A percentile compares a stretch with the other conserved stretches of the same genome.
Conservation (phyloP, 2,113 vertebrate species). For the Prionailurus bengalensis region DNA sequence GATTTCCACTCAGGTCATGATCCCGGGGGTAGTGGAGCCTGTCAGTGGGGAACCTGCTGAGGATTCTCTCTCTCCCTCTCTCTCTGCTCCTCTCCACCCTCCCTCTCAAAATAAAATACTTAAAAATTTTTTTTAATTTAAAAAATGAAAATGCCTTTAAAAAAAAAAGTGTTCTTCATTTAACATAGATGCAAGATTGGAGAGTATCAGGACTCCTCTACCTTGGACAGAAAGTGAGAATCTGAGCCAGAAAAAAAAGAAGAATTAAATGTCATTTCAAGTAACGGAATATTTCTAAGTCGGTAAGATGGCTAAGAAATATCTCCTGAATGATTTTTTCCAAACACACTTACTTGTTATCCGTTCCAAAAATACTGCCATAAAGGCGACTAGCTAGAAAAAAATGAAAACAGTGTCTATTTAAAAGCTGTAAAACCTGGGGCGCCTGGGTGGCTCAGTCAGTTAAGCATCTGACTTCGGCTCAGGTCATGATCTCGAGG, state of each 20-base stretch:
- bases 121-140: no score
- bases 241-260: neutral
- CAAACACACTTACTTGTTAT: neutral
- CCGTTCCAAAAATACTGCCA: neutral
- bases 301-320: neutral
- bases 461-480: neutral
- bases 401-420: constrained; percentile 13
- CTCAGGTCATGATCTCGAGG: neutral
- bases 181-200: neutral
- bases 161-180: neutral
- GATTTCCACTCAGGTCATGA: no score
- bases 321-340: neutral
- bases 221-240: constrained; percentile 16
- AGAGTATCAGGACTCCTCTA: neutral
- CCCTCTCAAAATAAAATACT: no score
- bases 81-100: no score
- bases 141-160: neutral
- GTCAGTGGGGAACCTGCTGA: no score
- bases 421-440: neutral
- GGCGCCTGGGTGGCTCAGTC: neutral
- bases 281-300: constrained; percentile 1
- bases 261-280: neutral
- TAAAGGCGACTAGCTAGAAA: neutral
- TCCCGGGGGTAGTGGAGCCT: no score
- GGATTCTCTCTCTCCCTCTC: no score